These are phyloP conservation scores for Eupithecia subfuscata DNA, from an alignment of 2,888 invertebrate genomes.

Conservation along the genomic window DNA sequence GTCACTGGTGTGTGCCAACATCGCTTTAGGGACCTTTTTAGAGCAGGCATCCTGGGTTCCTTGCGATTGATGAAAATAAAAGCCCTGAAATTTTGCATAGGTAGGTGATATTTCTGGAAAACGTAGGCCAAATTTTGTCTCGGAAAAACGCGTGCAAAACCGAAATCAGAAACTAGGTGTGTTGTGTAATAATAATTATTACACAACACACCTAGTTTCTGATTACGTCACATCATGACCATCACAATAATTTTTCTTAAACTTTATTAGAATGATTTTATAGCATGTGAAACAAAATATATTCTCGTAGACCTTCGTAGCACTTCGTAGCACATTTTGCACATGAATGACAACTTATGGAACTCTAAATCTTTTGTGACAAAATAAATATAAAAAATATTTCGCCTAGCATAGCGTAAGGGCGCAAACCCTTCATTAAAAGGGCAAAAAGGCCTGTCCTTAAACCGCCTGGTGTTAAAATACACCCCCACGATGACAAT, in stretches of 20 bases:
- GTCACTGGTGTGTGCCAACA: conserved; percentile 70
- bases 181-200: not conserved
- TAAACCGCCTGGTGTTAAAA: conserved; percentile 78
- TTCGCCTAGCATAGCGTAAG: conserved; percentile 40
- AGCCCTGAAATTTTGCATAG: not conserved
- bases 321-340: not conserved
- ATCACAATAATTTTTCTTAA: no score
- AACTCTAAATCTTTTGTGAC: not conserved
- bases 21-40: conserved; percentile 24
- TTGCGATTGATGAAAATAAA: not conserved
- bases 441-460: conserved; percentile 65
- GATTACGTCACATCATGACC: not conserved
- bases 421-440: conserved; percentile 71
- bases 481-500: conserved; percentile 75
- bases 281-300: not conserved
- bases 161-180: not conserved
- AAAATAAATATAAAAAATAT: conserved; percentile 30
- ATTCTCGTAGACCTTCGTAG: not conserved
- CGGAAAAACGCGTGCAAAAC: no score
- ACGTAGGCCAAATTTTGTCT: not conserved
- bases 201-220: no score
- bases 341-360: not conserved
- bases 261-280: no score
- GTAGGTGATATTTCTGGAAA: not conserved
- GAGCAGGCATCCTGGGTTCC: not conserved